Conservation (phyloP, 2,113 vertebrate species). For the Trematomus loennbergii region DNA sequence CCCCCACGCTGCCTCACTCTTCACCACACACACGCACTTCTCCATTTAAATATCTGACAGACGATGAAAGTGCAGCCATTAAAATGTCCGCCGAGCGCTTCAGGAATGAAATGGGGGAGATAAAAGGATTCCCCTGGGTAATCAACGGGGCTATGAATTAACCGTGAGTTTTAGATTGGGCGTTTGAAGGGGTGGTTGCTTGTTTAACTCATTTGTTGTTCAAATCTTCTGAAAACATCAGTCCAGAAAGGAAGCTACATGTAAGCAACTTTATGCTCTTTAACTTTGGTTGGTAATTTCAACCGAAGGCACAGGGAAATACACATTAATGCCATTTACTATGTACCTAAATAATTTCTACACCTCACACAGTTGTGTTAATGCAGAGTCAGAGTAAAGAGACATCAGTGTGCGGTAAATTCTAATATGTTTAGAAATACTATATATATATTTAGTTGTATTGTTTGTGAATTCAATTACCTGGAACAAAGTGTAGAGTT, state of each 20-base stretch:
- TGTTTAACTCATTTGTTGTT: constrained; percentile 78
- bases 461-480: not conserved
- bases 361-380: not conserved
- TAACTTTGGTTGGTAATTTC: constrained; percentile 22
- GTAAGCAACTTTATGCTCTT: constrained; percentile 44
- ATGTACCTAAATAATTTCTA: not conserved
- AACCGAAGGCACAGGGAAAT: constrained; percentile 10
- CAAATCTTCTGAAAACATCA: constrained; percentile 74
- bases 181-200: constrained; percentile 58
- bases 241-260: constrained; percentile 39
- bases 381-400: not conserved
- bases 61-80: constrained; percentile 86
- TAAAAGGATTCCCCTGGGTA: constrained; percentile 84
- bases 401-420: not conserved
- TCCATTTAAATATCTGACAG: constrained; percentile 86
- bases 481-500: not conserved
- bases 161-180: constrained; percentile 74
- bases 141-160: constrained; percentile 84
- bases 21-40: constrained; percentile 71
- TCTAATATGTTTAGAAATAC: not conserved
- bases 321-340: not conserved
- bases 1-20: constrained; percentile 55
- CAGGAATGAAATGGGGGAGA: constrained; percentile 85
- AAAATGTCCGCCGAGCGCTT: constrained; percentile 82
- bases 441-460: not conserved